These are phyloP conservation scores for Neoseiulus cucumeris DNA, from an alignment of 1,140 invertebrate species.

Conservation along the genomic window DNA sequence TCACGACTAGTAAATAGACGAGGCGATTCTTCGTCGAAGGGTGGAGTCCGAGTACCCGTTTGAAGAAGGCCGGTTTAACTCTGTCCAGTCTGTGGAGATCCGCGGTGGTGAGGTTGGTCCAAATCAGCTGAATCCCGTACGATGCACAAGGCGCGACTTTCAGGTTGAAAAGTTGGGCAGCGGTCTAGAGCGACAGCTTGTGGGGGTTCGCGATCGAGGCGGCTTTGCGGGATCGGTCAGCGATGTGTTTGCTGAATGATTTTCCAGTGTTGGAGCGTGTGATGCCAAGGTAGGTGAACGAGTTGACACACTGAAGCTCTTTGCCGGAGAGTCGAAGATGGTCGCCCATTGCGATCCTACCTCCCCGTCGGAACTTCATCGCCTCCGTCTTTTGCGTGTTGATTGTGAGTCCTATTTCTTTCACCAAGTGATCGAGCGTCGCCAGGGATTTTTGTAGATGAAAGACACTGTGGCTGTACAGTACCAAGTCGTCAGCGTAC, in stretches of 20 bases:
- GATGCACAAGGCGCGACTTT: background rate
- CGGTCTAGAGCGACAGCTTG: background rate
- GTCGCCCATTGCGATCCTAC: background rate
- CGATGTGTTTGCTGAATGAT: background rate
- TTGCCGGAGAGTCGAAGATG: background rate
- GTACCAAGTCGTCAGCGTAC: background rate
- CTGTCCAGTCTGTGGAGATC: background rate
- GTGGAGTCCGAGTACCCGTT: background rate
- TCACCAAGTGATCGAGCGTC: background rate
- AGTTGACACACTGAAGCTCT: background rate
- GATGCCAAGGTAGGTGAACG: background rate
- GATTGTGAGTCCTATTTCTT: background rate
- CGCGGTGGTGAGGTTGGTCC: background rate
- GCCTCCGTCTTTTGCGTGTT: background rate
- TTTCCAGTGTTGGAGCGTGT: background rate
- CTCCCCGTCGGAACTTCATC: background rate
- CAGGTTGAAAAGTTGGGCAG: background rate
- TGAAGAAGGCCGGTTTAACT: background rate
- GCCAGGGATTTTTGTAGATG: background rate
- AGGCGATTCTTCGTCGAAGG: background rate
- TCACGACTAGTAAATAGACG: no score
- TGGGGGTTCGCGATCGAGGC: background rate
- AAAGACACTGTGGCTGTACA: background rate
- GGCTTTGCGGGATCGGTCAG: background rate
- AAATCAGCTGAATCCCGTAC: background rate